phyloP scores from a whole-genome alignment of 2,113 vertebrate species.

The Hippoglossus stenolepis region DNA sequence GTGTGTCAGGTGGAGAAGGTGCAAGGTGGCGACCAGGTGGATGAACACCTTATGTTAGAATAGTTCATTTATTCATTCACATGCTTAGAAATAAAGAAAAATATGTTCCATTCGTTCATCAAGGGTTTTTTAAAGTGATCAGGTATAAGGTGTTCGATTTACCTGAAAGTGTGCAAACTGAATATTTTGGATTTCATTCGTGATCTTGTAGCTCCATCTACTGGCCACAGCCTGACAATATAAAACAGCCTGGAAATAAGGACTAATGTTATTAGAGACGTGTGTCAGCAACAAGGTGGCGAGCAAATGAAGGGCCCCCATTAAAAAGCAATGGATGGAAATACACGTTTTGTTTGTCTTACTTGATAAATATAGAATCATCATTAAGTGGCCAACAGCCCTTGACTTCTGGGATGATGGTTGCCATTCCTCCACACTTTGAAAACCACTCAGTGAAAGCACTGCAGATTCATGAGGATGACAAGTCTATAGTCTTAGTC shows the following conservation, averaged over 20 bases:
- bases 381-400: background rate
- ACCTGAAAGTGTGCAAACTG: background rate
- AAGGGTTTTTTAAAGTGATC: background rate
- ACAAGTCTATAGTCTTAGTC: background rate
- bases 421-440: background rate
- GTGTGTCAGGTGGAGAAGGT: background rate
- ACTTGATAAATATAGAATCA: background rate
- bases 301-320: background rate
- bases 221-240: slow-evolving; percentile 8
- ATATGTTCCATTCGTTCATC: background rate
- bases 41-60: background rate
- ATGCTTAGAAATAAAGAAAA: background rate
- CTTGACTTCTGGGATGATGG: background rate
- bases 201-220: slow-evolving; percentile 74
- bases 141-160: background rate
- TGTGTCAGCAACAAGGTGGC: background rate
- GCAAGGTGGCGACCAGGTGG: background rate
- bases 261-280: background rate
- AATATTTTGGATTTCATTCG: slow-evolving; percentile 16
- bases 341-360: background rate
- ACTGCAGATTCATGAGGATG: background rate
- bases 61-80: background rate
- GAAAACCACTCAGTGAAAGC: background rate
- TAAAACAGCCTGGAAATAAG: background rate
- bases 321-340: background rate